Base-by-base conservation (phyloP, 2,113 vertebrate species). In the Neolamprologus longior region DNA sequence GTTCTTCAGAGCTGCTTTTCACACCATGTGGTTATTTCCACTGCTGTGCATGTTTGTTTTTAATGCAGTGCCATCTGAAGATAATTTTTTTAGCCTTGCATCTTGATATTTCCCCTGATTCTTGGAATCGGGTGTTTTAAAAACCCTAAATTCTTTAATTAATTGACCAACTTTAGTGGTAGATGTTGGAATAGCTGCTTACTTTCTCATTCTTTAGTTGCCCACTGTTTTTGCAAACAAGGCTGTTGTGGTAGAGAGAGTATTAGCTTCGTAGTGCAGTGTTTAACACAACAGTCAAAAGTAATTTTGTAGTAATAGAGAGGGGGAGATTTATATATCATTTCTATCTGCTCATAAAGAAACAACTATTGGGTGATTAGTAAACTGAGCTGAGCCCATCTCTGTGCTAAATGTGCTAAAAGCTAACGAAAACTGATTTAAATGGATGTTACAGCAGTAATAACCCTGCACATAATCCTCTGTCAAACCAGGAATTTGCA, bases 191-290 rank as follows among this genome's bases (percentile, higher is more conserved):
- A 0, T 66, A 68, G 17, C 61, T 37, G 33, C 2, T 37, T 37
- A 40, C 33, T 68, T 40, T 68, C 17, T 21, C 63, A 68, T 68
- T 68, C 63, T 37, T 40, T 40, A 40, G 35, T 68, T 21, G 37
- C 66, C 66, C 5, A 45, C 3, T 42, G 13, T 15, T 73, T 24
- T 73, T 45, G 66, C n/a, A 73, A 73, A 73, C 66, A 45, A 73
- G 66, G 2, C 5, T 73, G 35, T 40, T 40, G 35, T 68, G 35
- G 35, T 68, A 0, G 63, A 40, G 33, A 68, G 0, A 1, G n/a
- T 68, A 68, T 0, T 68, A 40, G 33, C 63, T 68, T 37, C 33
- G 1, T 21, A 68, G 4, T 24, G 63, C n/a, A 24, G 0, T 68
- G 63, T 21, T 14, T 68, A 40, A 40, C 63, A 40, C 63, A 76